Percentiles rank a stretch among this genome's conserved stretches.
Evolutionary conservation across 2,797 vertebrate species (phyloP).

Genomic region (Lateolabrax maculatus): DNA sequence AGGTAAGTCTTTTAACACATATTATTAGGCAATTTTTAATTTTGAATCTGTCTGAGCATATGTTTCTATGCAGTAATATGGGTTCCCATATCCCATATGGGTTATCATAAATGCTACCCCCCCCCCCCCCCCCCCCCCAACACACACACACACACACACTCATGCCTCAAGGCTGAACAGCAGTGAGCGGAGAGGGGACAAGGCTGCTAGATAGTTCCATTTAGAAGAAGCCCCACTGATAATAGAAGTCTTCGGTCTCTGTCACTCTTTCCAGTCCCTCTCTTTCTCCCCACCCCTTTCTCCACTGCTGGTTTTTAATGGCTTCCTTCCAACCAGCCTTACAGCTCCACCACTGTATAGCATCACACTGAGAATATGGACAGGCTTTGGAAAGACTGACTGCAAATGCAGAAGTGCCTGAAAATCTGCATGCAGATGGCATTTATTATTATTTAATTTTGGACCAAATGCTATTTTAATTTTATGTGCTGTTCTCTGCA

Average conservation of each 20-base stretch:
- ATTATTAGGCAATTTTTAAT: slow-evolving; percentile 22
- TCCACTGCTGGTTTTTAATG: slow-evolving; percentile 64
- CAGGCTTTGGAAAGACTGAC: slow-evolving; percentile 20
- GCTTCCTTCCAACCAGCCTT: slow-evolving; percentile 54
- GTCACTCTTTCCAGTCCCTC: slow-evolving; percentile 61
- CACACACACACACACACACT: no score
- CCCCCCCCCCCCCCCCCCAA: not conserved
- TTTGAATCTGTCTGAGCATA: not conserved
- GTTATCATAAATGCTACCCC: not conserved
- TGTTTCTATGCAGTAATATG: slow-evolving; percentile 10
- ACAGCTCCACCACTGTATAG: slow-evolving; percentile 29
- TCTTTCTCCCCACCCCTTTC: slow-evolving; percentile 19
- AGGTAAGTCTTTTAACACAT: slow-evolving; percentile 6
- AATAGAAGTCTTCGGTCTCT: slow-evolving; percentile 83
- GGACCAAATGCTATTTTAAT: not conserved
- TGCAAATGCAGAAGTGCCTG: slow-evolving; percentile 29
- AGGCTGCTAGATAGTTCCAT: slow-evolving; percentile 71
- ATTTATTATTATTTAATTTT: no score
- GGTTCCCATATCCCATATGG: not conserved
- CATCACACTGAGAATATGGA: slow-evolving; percentile 39
- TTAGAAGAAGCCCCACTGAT: slow-evolving; percentile 79
- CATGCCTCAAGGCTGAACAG: slow-evolving; percentile 65
- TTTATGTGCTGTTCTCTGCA: not conserved
- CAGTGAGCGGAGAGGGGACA: slow-evolving; percentile 66
- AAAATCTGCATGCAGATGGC: slow-evolving; percentile 26